A percentile compares a stretch with the other conserved stretches of the same genome.
phyloP scores from a whole-genome alignment of 2,888 invertebrate genomes.

The Rhyacophila evoluta region DNA sequence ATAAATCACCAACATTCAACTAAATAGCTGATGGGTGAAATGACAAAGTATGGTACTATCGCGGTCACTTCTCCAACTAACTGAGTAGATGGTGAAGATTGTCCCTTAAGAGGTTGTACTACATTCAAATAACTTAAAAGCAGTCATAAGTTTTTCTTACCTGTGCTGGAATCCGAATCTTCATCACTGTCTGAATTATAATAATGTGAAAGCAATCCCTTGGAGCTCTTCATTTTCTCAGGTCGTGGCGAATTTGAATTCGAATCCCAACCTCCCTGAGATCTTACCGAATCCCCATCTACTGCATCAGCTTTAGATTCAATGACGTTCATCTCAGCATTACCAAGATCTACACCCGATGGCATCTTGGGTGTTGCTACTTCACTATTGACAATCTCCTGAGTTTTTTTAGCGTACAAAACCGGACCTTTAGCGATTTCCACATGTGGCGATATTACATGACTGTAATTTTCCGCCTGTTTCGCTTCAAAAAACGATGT shows the following conservation, averaged over 20 bases:
- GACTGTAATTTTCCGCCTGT: slow-evolving; percentile 56
- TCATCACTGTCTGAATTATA: slow-evolving; percentile 63
- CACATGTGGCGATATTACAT: slow-evolving; percentile 52
- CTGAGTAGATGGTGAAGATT: too few species aligned
- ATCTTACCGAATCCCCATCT: background rate
- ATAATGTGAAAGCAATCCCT: slow-evolving; percentile 69
- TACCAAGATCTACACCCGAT: background rate
- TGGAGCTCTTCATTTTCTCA: background rate
- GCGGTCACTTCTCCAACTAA: too few species aligned
- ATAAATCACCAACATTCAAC: too few species aligned
- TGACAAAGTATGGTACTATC: too few species aligned
- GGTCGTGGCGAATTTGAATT: slow-evolving; percentile 47
- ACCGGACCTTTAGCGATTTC: slow-evolving; percentile 60
- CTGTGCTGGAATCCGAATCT: slow-evolving; percentile 60
- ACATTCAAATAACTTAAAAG: too few species aligned
- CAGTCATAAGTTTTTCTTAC: too few species aligned
- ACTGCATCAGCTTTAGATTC: slow-evolving; percentile 20
- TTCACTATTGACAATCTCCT: slow-evolving; percentile 29
- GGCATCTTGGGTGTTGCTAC: background rate
- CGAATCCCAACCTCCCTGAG: slow-evolving; percentile 31
- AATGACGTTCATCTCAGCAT: background rate
- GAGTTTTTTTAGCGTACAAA: slow-evolving; percentile 60
- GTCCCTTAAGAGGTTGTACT: too few species aligned
- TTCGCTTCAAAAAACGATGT: slow-evolving; percentile 55
- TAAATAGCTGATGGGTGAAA: too few species aligned